These are phyloP conservation scores for Acanthosepion esculentum DNA, from an alignment of 2,888 invertebrate genomes.

Conservation along the genomic window DNA sequence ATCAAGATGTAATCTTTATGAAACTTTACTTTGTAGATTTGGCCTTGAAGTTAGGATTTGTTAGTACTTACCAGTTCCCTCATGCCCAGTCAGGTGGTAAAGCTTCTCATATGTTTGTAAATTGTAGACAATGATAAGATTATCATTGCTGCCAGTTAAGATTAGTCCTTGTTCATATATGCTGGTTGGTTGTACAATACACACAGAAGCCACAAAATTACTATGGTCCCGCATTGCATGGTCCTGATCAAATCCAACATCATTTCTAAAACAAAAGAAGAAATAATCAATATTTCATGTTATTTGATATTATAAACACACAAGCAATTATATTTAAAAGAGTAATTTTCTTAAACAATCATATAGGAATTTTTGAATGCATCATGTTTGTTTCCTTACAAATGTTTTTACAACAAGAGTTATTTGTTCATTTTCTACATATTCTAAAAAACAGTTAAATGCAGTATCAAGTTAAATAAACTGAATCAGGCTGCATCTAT, in stretches of 20 bases:
- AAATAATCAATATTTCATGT: not conserved
- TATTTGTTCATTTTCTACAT: no score
- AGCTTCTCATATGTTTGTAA: constrained; percentile 82
- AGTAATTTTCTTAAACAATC: not conserved
- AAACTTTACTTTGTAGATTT: no score
- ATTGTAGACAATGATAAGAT: constrained; percentile 86
- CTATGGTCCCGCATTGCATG: constrained; percentile 81
- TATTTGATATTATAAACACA: not conserved
- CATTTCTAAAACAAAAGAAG: constrained; percentile 74
- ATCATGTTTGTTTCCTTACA: no score
- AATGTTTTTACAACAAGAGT: no score
- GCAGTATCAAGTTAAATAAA: no score
- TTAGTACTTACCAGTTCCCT: constrained; percentile 59
- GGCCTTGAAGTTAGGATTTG: not conserved
- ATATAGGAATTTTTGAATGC: no score
- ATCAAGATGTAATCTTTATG: not conserved
- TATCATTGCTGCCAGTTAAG: constrained; percentile 92
- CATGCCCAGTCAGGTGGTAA: constrained; percentile 81
- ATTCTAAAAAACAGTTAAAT: no score
- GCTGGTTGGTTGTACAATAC: constrained; percentile 83
- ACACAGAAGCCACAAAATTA: constrained; percentile 89
- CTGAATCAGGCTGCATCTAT: no score
- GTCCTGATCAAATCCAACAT: constrained; percentile 65
- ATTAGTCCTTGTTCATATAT: constrained; percentile 85
- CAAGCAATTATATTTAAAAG: not conserved